Percentiles rank a stretch among this genome's conserved stretches.
Conservation (phyloP, 1,140 invertebrate species). For the Nephila pilipes region DNA sequence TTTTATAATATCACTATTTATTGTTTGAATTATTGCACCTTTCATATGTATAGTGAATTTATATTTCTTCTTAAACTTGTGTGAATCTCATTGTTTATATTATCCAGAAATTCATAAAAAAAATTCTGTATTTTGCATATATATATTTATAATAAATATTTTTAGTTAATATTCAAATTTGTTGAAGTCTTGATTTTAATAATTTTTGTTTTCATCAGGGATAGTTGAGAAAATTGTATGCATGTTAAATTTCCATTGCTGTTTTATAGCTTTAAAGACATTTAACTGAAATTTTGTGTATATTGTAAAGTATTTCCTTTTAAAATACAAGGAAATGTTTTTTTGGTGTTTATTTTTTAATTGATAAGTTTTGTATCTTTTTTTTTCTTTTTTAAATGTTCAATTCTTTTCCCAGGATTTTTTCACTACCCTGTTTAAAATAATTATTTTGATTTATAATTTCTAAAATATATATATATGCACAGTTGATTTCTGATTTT, state of each 20-base stretch:
- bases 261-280: neutral
- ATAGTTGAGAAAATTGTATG: neutral
- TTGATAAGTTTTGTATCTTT: too few species aligned
- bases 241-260: neutral
- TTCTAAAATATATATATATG: too few species aligned
- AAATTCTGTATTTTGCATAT: neutral
- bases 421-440: too few species aligned
- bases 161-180: neutral
- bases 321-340: too few species aligned
- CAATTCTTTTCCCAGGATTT: too few species aligned
- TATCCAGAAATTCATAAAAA: neutral
- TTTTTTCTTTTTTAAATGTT: too few species aligned
- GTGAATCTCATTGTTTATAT: conserved; percentile 17
- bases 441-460: too few species aligned
- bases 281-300: too few species aligned
- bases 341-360: too few species aligned
- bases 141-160: conserved; percentile 5
- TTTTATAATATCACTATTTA: neutral
- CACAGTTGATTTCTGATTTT: too few species aligned
- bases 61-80: neutral
- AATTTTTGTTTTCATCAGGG: neutral
- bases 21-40: neutral
- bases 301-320: too few species aligned
- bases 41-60: conserved; percentile 15
- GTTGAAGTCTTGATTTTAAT: neutral